These are phyloP conservation scores for Heliopora coerulea DNA, from an alignment of 92 coral and sea anemone genomes.

Conservation along the genomic window DNA sequence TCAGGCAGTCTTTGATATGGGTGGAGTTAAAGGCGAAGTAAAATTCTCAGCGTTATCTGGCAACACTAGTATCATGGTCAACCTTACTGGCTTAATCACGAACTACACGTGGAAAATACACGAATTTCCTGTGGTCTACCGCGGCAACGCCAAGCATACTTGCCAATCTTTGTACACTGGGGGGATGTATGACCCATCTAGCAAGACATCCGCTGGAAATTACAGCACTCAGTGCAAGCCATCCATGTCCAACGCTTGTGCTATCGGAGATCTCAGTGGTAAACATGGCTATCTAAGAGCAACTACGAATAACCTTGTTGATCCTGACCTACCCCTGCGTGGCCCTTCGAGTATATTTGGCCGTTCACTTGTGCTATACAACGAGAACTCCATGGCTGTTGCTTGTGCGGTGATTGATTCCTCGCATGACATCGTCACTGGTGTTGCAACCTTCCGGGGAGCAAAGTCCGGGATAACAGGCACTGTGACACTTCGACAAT, in stretches of 20 bases:
- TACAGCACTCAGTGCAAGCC: slow-evolving; percentile 50
- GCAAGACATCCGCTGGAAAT: slow-evolving; percentile 30
- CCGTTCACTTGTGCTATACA: slow-evolving; percentile 71
- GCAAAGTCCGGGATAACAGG: slow-evolving; percentile 70
- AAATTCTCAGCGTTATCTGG: slow-evolving; percentile 44
- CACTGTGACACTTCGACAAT: slow-evolving; percentile 70
- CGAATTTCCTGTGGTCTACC: slow-evolving; percentile 74
- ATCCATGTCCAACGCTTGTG: slow-evolving; percentile 56
- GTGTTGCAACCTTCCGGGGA: slow-evolving; percentile 64
- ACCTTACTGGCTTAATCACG: slow-evolving; percentile 67
- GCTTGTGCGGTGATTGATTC: slow-evolving; percentile 77
- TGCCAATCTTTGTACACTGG: slow-evolving; percentile 66
- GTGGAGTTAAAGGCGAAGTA: slow-evolving; percentile 71
- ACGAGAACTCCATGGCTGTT: slow-evolving; percentile 45
- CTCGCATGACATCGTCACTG: slow-evolving; percentile 48
- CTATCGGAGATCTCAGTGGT: slow-evolving; percentile 76
- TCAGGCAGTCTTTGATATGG: slow-evolving; percentile 81
- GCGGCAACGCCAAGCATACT: slow-evolving; percentile 68
- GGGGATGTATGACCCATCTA: slow-evolving; percentile 64
- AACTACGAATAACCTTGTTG: slow-evolving; percentile 34
- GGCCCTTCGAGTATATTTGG: slow-evolving; percentile 72
- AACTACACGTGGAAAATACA: slow-evolving; percentile 68
- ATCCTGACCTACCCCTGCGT: slow-evolving; percentile 61
- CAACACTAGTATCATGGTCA: slow-evolving; percentile 58
- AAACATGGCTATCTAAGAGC: slow-evolving; percentile 59